Evolutionary conservation across 2,797 vertebrate species (phyloP).

Genomic region (Antennarius maculatus): DNA sequence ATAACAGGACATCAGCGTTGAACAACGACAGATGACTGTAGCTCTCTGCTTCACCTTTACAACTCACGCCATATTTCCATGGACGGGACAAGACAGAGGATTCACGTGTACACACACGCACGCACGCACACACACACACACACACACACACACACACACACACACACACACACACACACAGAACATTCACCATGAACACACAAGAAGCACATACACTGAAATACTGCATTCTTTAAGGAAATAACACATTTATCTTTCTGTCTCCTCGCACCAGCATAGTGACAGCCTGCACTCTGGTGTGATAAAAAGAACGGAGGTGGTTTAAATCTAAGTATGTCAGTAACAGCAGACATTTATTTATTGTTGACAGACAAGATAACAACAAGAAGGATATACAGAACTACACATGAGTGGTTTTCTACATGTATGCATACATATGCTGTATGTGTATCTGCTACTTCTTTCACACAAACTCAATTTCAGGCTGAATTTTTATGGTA

Average conservation of each 20-base stretch:
- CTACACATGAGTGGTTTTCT: conserved; percentile 15
- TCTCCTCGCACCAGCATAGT: not conserved
- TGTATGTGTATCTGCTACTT: conserved; percentile 4
- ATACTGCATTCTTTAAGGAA: conserved; percentile 8
- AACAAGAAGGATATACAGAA: conserved; percentile 3
- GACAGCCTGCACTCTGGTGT: conserved; percentile 43
- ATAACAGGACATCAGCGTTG: conserved; percentile 77
- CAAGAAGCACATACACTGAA: not conserved
- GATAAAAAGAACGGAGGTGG: conserved; percentile 44
- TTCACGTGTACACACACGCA: conserved; percentile 14
- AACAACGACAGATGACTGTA: conserved; percentile 83
- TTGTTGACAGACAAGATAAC: conserved; percentile 37
- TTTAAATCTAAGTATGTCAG: conserved; percentile 63
- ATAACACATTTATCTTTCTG: conserved; percentile 47
- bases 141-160: not conserved
- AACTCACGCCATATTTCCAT: conserved; percentile 67
- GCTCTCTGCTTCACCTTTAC: conserved; percentile 64
- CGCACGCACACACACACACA: not conserved
- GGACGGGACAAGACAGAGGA: conserved; percentile 37
- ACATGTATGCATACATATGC: not conserved
- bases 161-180: too few species aligned
- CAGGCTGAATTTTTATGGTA: not conserved
- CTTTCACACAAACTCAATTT: conserved; percentile 12
- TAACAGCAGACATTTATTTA: conserved; percentile 40
- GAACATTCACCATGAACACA: conserved; percentile 9